Conservation (phyloP, 2,113 vertebrate genomes). For the Miniopterus natalensis region DNA sequence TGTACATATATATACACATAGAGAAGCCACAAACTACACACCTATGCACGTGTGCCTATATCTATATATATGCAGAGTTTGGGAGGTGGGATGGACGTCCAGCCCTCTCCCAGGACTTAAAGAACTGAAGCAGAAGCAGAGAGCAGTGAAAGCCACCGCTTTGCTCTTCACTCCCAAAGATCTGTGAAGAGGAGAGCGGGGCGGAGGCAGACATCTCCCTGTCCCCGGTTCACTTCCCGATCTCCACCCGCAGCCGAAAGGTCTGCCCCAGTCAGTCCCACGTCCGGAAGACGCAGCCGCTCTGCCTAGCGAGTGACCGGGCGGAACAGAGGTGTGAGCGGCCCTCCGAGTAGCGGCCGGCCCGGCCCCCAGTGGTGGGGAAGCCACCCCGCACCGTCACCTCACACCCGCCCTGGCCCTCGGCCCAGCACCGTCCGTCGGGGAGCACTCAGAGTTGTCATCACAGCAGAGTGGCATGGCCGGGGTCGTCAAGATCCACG, state of each 20-base stretch:
- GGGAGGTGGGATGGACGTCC: conserved; percentile 24
- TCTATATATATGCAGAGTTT: conserved; percentile 79
- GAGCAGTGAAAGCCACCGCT: conserved; percentile 55
- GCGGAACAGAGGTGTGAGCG: not conserved
- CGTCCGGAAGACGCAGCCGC: not conserved
- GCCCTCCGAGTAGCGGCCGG: not conserved
- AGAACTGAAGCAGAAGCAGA: conserved; percentile 64
- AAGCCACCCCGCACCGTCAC: not conserved
- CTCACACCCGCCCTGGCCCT: conserved; percentile 35
- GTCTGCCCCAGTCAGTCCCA: not conserved
- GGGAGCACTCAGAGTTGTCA: conserved; percentile 70
- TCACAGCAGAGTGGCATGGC: conserved; percentile 96
- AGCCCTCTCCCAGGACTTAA: conserved; percentile 61
- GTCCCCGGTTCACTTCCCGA: not conserved
- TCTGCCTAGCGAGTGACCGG: not conserved
- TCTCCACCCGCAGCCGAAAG: not conserved
- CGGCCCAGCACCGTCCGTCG: not conserved
- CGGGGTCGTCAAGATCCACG: conserved; percentile 93
- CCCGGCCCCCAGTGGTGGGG: not conserved
- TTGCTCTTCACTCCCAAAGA: conserved; percentile 57
- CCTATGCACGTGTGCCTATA: conserved; percentile 74
- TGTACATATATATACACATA: conserved; percentile 75
- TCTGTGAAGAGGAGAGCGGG: not conserved
- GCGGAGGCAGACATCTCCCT: not conserved
- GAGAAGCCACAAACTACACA: conserved; percentile 66